Conservation (phyloP, 2,888 invertebrate species). For the Mesorhabditis belari region DNA sequence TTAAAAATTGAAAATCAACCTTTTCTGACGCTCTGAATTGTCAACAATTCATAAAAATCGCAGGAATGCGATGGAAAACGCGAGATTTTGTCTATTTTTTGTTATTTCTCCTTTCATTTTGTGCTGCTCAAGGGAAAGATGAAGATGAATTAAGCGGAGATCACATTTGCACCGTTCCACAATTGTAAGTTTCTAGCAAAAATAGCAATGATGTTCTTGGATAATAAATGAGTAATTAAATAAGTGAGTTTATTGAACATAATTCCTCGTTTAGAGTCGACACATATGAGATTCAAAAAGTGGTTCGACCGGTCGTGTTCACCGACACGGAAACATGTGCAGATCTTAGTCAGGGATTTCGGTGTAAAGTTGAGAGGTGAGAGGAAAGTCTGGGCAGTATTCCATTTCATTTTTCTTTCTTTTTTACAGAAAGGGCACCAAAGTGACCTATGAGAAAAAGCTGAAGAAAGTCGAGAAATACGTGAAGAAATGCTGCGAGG, state of each 20-base stretch:
- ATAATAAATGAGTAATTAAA: too few species aligned
- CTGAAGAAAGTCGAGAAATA: constrained; percentile 32
- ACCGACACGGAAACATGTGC: constrained; percentile 30
- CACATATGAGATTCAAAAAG: constrained; percentile 25
- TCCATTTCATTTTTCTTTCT: not conserved
- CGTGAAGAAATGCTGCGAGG: constrained; percentile 45
- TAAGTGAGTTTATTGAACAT: too few species aligned
- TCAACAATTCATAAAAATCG: too few species aligned
- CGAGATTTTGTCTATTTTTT: too few species aligned
- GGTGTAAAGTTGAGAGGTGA: constrained; percentile 33
- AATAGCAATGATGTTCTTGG: not conserved
- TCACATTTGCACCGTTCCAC: constrained; percentile 25
- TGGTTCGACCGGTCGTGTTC: constrained; percentile 13
- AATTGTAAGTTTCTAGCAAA: constrained; percentile 11
- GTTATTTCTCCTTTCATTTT: too few species aligned
- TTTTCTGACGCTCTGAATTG: too few species aligned
- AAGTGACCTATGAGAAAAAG: constrained; percentile 64
- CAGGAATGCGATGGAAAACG: too few species aligned
- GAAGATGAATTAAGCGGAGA: too few species aligned
- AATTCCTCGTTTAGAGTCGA: constrained; percentile 34
- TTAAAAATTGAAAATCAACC: too few species aligned
- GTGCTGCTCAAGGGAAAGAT: too few species aligned
- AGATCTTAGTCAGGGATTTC: constrained; percentile 33
- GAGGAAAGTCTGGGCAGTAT: not conserved
- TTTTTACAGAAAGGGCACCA: constrained; percentile 51